These are phyloP conservation scores for Microdon myrmicae DNA, from an alignment of 2,888 invertebrate species.

Conservation along the genomic window DNA sequence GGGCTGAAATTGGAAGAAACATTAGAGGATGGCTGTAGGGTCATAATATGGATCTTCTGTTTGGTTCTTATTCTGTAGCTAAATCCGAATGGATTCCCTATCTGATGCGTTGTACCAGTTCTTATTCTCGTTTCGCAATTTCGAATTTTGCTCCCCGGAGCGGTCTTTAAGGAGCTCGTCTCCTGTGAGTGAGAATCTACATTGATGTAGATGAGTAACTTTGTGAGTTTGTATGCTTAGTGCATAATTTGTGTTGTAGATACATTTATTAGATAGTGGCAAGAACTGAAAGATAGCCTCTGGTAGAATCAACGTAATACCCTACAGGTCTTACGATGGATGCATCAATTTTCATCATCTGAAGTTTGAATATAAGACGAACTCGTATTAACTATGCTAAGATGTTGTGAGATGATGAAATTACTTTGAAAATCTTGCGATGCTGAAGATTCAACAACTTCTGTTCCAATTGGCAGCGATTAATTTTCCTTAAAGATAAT, in stretches of 20 bases:
- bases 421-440: too few species aligned
- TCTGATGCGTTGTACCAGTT: conserved; percentile 31
- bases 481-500: too few species aligned
- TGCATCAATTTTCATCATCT: conserved; percentile 28
- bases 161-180: conserved; percentile 38
- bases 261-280: conserved; percentile 11
- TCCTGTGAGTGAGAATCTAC: too few species aligned
- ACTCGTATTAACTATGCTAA: too few species aligned
- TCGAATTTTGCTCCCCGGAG: conserved; percentile 34
- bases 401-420: too few species aligned
- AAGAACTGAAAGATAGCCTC: conserved; percentile 10
- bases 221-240: conserved; percentile 10
- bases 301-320: conserved; percentile 34
- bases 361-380: too few species aligned
- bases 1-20: conserved; percentile 38
- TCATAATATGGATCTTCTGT: conserved; percentile 22
- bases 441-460: too few species aligned
- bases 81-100: conserved; percentile 17
- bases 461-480: too few species aligned
- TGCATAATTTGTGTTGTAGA: conserved; percentile 17
- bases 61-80: conserved; percentile 10
- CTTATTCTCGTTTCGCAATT: conserved; percentile 45
- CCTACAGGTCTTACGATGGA: conserved; percentile 15
- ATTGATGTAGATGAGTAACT: too few species aligned
- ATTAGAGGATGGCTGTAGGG: conserved; percentile 35